A percentile compares a stretch with the other conserved stretches of the same genome.
Conservation (phyloP, 2,797 vertebrate species). For the Kryptolebias ocellatus region DNA sequence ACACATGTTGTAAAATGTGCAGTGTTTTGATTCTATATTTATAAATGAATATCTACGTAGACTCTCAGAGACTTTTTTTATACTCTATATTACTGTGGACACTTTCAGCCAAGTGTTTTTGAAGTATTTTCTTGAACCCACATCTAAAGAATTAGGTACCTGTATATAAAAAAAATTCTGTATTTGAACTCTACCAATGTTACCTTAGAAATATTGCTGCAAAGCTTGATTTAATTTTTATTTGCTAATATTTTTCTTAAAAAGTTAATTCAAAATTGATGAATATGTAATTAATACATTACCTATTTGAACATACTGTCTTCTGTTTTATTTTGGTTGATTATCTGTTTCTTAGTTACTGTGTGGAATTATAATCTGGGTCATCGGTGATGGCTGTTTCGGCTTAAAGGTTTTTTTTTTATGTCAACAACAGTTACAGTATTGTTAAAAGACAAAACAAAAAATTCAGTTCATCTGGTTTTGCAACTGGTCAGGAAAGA, state of each 20-base stretch:
- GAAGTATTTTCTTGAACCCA: neutral
- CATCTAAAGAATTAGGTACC: neutral
- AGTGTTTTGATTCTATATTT: neutral
- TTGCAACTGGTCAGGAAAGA: conserved; percentile 16
- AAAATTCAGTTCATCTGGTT: conserved; percentile 25
- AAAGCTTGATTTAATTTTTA: neutral
- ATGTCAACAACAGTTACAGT: neutral
- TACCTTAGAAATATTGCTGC: neutral
- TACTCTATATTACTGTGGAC: neutral
- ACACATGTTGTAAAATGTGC: conserved; percentile 1
- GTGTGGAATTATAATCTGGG: neutral
- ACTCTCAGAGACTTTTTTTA: neutral
- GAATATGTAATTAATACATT: neutral
- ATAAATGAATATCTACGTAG: neutral
- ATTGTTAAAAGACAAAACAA: neutral
- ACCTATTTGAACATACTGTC: neutral
- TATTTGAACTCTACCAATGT: neutral
- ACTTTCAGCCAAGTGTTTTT: neutral
- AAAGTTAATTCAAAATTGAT: neutral
- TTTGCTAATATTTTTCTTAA: neutral
- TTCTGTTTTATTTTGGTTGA: neutral
- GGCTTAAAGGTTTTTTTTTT: neutral
- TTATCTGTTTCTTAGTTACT: neutral
- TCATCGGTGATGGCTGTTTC: neutral
- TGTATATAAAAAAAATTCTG: neutral